Evolutionary conservation across 30 jellyfish, hydroid and myxozoan species (phyloP), one percentile per base, ranked within the genome.

Genomic region (Rhopilema esculentum): DNA sequence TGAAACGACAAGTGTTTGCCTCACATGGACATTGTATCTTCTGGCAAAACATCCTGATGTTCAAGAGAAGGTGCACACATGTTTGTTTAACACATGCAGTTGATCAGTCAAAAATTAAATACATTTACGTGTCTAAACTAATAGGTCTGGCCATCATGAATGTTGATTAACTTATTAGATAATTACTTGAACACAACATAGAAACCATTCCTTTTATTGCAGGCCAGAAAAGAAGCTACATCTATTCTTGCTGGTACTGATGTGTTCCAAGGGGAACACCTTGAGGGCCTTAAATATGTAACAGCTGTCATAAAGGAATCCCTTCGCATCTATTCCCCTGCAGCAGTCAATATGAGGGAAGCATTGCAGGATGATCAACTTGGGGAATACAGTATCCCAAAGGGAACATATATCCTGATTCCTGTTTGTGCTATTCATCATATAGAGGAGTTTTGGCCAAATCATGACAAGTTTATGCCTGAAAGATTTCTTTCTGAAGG

Each of bases 1-100:
- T 73, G 97, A 90, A 26, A 90, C 97, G 1, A 82, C 97, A 12
- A 82, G 92, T 53, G 90, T 88, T 33, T 83, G 91, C 15, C 72
- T 90, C 50, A 90, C 92, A 27, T 90, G 97, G 97, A 82, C 91
- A 26, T 68, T 90, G 69, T 83, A 72, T 52, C 77, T 90, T 16
- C 69, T 90, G 61, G 97, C 97, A 48, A 90, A 69, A n/a, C n/a
- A n/a, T n/a, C n/a, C n/a, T n/a, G n/a, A n/a, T n/a, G n/a, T n/a
- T n/a, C n/a, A n/a, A n/a, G 90, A 76, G 70, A n/a, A n/a, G n/a
- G n/a, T n/a, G n/a, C n/a, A n/a, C n/a, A n/a, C n/a, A n/a, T n/a
- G n/a, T n/a, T n/a, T n/a, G n/a, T n/a, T n/a, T n/a, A n/a, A n/a
- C n/a, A n/a, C n/a, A n/a, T n/a, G n/a, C n/a, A n/a, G n/a, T n/a